A percentile compares a stretch with the other conserved stretches of the same genome.
Conservation (phyloP, 1,140 invertebrate genomes). For the Drosophila ogumai region DNA sequence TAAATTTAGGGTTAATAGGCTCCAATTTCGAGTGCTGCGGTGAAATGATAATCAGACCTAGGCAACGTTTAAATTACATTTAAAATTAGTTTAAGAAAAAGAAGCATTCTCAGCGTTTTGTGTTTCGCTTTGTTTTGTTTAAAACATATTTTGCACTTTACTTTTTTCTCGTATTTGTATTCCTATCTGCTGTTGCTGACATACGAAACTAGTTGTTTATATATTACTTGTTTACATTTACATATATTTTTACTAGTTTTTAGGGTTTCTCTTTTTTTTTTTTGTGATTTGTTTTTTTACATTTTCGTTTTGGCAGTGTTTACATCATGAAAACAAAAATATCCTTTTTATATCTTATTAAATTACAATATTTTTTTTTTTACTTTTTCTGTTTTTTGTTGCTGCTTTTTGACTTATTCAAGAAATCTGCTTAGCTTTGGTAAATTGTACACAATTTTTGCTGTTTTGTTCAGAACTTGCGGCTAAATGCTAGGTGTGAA, state of each 20-base stretch:
- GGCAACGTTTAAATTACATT: slow-evolving; percentile 66
- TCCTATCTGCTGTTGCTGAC: slow-evolving; percentile 46
- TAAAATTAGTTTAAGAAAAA: slow-evolving; percentile 70
- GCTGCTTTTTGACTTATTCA: slow-evolving; percentile 30
- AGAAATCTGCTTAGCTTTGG: slow-evolving; percentile 71
- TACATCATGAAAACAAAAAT: slow-evolving; percentile 69
- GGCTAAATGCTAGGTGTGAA: slow-evolving; percentile 58
- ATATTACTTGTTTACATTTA: slow-evolving; percentile 43
- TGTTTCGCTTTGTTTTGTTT: slow-evolving; percentile 66
- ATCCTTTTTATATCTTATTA: slow-evolving; percentile 26
- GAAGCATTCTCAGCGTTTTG: slow-evolving; percentile 56
- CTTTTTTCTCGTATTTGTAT: slow-evolving; percentile 55
- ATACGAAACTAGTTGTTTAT: slow-evolving; percentile 31
- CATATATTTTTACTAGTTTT: slow-evolving; percentile 49
- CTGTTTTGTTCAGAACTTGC: slow-evolving; percentile 56
- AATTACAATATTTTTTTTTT: slow-evolving; percentile 19
- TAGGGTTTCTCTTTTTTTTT: slow-evolving; percentile 32
- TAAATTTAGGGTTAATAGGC: slow-evolving; percentile 18
- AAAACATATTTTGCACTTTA: slow-evolving; percentile 83
- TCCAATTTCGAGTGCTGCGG: slow-evolving; percentile 30
- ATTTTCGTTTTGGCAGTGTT: slow-evolving; percentile 79
- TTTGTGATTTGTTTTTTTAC: slow-evolving; percentile 30
- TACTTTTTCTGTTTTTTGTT: slow-evolving; percentile 24
- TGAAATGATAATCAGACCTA: slow-evolving; percentile 58
- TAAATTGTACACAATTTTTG: slow-evolving; percentile 75